Conservation (phyloP, 2,797 vertebrate species). For the Chaenodraco wilsoni region DNA sequence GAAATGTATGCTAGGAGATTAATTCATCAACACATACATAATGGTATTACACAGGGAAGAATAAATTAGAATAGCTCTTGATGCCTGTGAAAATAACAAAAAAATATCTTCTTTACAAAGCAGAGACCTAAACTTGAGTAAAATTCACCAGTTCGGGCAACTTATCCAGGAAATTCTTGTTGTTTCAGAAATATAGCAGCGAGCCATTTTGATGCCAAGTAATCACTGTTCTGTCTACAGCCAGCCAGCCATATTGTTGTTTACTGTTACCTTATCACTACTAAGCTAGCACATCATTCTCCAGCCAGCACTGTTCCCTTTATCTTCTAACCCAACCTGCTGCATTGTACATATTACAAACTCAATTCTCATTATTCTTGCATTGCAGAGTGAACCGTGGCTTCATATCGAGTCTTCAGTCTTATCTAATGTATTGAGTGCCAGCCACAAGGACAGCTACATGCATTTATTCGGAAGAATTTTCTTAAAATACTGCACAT, state of each 20-base stretch:
- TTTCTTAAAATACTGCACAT: neutral
- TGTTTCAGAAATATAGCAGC: neutral
- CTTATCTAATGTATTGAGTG: constrained; percentile 1
- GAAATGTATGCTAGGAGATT: neutral
- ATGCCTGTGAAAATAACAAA: neutral
- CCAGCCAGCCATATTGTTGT: neutral
- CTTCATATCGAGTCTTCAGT: neutral
- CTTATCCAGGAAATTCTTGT: neutral
- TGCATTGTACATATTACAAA: neutral
- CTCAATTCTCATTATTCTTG: constrained; percentile 28
- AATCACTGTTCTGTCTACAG: neutral
- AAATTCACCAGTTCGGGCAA: neutral
- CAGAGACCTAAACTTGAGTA: neutral
- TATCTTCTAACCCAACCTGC: neutral
- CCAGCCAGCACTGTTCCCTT: neutral
- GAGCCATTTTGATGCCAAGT: neutral
- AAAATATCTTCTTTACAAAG: neutral
- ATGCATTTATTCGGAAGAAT: neutral
- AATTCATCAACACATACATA: neutral
- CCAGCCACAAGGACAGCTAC: neutral
- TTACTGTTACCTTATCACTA: neutral
- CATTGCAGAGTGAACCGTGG: constrained; percentile 14
- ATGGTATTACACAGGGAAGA: neutral
- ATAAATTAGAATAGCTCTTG: neutral
- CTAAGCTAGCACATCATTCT: neutral